Base-by-base conservation (phyloP, 2,888 invertebrate species). In the Temnothorax unifasciatus region DNA sequence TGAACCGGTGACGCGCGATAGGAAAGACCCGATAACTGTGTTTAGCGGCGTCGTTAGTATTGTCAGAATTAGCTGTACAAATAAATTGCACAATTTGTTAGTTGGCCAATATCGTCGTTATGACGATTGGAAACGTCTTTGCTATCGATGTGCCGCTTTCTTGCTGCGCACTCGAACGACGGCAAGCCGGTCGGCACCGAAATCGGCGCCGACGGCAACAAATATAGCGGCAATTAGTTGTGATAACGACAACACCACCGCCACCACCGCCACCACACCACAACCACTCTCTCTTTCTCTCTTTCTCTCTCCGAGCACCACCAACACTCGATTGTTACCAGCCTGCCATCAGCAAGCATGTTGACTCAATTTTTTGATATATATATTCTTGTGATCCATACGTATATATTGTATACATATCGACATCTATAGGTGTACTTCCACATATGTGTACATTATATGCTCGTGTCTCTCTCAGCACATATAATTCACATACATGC, bases 321-420 rank as follows among this genome's bases (percentile, higher is more conserved):
- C 92, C 92, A 93, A 94, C 94, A 94, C 93, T 93, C 93, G 90
- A 94, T 89, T 92, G 94, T 93, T 93, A 92, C 90, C 92, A 94
- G 93, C 92, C 93, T 93, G 77, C 77, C 59, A 93, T 93, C 93
- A 93, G 93, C 94, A 94, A 94, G 94, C 94, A 94, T 94, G 66
- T 38, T 66, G 93, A 91, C 85, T 92, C 92, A 89, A 92, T 92
- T 92, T 92, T 92, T 89, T 85, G 73, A 87, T 82, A 86, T 86
- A 59, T 57, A 57, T 57, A 81, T 76, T 74, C 21, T 73, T 82
- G 66, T 69, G 76, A 44, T 81, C 5, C 66, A 61, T 83, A 57
- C 29, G 50, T 52, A 84, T 83, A 61, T 83, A 69, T 68, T 54
- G 68, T 38, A 54, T 68, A 54, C n/a, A 82, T 68, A 59, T 59